Percentiles rank a stretch among this genome's conserved stretches.
Evolutionary conservation across 2,888 invertebrate species (phyloP).

Genomic region (Diplazon laetatorius): DNA sequence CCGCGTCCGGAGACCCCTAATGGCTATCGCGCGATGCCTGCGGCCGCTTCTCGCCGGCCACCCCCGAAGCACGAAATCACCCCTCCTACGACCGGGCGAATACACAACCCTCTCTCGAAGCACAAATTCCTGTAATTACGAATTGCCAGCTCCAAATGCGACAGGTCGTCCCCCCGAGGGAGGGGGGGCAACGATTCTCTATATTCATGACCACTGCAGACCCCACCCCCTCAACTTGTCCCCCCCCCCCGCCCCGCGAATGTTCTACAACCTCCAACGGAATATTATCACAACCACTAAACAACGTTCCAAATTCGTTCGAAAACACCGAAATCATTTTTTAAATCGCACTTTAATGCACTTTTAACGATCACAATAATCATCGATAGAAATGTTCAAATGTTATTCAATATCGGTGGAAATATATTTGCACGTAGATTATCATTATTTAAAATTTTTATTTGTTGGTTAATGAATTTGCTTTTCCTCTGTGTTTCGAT

Average conservation of each 20-base stretch:
- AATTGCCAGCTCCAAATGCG: constrained; percentile 80
- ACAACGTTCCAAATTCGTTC: neutral
- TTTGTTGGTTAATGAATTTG: too few species aligned
- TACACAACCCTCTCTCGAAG: constrained; percentile 58
- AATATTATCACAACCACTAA: constrained; percentile 31
- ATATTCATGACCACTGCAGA: constrained; percentile 77
- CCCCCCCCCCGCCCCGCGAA: constrained; percentile 16
- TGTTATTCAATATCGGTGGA: too few species aligned
- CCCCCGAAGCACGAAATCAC: constrained; percentile 40
- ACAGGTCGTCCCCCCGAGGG: constrained; percentile 70
- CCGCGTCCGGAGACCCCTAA: constrained; percentile 77
- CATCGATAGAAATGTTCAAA: too few species aligned
- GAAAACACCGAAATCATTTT: too few species aligned
- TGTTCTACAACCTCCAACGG: constrained; percentile 6
- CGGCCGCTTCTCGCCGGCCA: constrained; percentile 51
- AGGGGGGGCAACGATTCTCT: constrained; percentile 75
- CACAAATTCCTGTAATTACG: constrained; percentile 80
- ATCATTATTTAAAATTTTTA: too few species aligned
- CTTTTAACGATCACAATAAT: too few species aligned
- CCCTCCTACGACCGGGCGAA: constrained; percentile 58
- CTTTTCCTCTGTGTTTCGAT: too few species aligned
- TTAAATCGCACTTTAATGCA: too few species aligned
- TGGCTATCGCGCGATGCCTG: constrained; percentile 78
- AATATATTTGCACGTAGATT: too few species aligned
- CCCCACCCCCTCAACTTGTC: constrained; percentile 29